Evolutionary conservation across 2,888 invertebrate species (phyloP), one percentile per base, ranked within the genome.

Genomic region (Thymelicus lineola): DNA sequence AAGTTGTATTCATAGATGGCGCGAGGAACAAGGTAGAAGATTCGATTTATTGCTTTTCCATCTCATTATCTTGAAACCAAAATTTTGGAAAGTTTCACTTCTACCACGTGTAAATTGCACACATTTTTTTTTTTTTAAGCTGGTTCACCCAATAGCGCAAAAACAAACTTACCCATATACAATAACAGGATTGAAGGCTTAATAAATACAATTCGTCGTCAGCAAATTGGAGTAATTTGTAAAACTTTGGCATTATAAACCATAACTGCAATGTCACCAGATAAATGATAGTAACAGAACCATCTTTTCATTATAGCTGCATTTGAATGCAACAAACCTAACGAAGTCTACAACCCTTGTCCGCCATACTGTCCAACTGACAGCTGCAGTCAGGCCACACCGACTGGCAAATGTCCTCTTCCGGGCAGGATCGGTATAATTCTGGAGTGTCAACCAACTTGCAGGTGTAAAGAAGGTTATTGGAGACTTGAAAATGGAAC

Each of bases 341-440:
- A 86, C 45, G 82, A 87, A 71, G 75, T 75, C 20, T 87, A 74
- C 68, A 72, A 80, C 15, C n/a, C 81, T 0, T 86, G 86, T 45
- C 86, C 86, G 0, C 78, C 82, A 0, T 10, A 71, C 6, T 87
- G 86, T 45, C 84, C 85, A 0, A 73, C 75, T 1, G 87, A 86
- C 12, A 74, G 79, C 60, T 87, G 87, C 71, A 76, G 74, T 10
- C 77, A 81, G 66, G 81, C 81, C 0, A 74, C 80, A 0, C 78
- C 77, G 0, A 66, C 72, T 2, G 85, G 86, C 0, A 64, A 66
- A 15, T 87, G 87, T 57, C 83, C 79, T 0, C 35, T 10, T 0
- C 50, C 75, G 0, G 80, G 82, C 0, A 17, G 28, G 0, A 81
- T 82, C 4, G 74, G 74, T 1, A 77, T 83, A 5, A 72, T 80